phyloP scores from a whole-genome alignment of 2,888 invertebrate genomes.

The Lomographa bimaculata region DNA sequence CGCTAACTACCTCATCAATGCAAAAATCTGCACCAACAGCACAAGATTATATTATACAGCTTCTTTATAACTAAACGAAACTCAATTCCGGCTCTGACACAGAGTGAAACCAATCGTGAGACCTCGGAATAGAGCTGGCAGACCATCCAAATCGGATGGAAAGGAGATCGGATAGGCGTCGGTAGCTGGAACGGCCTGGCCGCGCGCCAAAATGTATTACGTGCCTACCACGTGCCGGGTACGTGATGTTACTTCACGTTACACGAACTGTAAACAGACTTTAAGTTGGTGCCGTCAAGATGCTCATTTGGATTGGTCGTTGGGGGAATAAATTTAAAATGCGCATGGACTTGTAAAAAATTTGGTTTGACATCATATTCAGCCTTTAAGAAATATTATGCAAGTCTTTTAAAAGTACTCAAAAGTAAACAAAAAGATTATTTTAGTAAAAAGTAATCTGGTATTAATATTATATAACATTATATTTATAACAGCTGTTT shows the following conservation, averaged over 20 bases:
- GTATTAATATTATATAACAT: too few relatives aligned
- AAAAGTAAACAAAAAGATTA: too few relatives aligned
- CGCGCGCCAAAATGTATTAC: conserved; percentile 48
- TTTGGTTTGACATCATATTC: not conserved
- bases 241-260: conserved; percentile 44
- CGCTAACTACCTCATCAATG: too few relatives aligned
- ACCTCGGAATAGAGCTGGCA: conserved; percentile 39
- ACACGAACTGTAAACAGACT: conserved; percentile 37
- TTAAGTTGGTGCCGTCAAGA: conserved; percentile 32
- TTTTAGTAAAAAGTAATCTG: too few relatives aligned
- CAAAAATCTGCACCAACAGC: too few relatives aligned
- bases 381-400: too few relatives aligned
- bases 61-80: conserved; percentile 26
- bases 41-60: too few relatives aligned
- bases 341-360: conserved; percentile 4
- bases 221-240: conserved; percentile 38
- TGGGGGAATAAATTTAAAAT: conserved; percentile 17
- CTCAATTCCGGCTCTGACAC: conserved; percentile 36
- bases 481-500: too few relatives aligned
- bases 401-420: too few relatives aligned
- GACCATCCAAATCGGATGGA: conserved; percentile 47
- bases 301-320: conserved; percentile 25
- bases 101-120: conserved; percentile 49
- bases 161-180: conserved; percentile 46
- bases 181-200: conserved; percentile 43